phyloP scores from a whole-genome alignment of 2,113 vertebrate species.

The Marcusenius ussheri region DNA sequence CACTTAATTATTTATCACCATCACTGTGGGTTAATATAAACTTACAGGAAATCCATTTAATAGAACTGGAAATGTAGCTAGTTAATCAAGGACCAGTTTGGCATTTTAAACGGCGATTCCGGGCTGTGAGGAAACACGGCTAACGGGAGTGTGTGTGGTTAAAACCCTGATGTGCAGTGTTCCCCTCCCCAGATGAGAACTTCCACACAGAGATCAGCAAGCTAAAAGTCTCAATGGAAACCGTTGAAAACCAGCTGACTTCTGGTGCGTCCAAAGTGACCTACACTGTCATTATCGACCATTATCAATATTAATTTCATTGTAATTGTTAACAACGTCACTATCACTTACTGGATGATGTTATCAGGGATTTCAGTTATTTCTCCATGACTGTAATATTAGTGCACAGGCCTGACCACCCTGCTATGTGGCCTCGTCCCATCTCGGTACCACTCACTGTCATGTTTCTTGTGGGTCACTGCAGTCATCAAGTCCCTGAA shows the following conservation, averaged over 20 bases:
- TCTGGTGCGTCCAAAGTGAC: not conserved
- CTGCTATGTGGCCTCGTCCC: not conserved
- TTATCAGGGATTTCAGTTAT: not conserved
- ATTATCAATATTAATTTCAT: not conserved
- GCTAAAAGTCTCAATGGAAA: conserved; percentile 8
- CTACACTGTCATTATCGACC: not conserved
- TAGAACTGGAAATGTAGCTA: not conserved
- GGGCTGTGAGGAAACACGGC: not conserved
- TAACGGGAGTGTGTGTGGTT: not conserved
- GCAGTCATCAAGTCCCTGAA: not conserved
- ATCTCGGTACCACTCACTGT: not conserved
- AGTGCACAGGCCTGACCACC: not conserved
- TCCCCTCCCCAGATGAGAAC: not conserved
- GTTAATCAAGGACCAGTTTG: not conserved
- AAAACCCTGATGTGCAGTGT: not conserved
- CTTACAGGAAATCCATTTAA: not conserved
- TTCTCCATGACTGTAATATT: not conserved
- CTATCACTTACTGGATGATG: not conserved
- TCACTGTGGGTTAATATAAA: not conserved
- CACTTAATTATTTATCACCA: not conserved
- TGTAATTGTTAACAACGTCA: not conserved
- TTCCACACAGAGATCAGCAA: conserved; percentile 8
- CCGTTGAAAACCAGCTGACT: not conserved
- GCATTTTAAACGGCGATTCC: not conserved
- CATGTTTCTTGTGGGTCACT: not conserved